A percentile compares a stretch with the other conserved stretches of the same genome.
Evolutionary conservation across 2,888 invertebrate genomes (phyloP).

Genomic region (Meiosimyza decipiens): DNA sequence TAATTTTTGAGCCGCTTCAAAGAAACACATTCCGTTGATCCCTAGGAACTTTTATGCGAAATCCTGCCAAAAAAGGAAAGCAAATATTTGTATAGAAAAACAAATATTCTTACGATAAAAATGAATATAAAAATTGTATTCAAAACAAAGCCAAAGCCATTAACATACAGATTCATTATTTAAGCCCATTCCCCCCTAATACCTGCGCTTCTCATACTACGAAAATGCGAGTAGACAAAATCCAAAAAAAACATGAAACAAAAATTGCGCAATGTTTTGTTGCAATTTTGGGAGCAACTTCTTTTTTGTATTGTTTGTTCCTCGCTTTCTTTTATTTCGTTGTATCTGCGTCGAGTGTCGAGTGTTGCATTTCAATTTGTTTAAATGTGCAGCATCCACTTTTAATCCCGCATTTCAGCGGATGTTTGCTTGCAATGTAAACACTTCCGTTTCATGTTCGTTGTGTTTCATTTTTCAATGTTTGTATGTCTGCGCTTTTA

Average conservation of each 20-base stretch:
- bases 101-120: background rate
- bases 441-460: constrained; percentile 34
- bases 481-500: background rate
- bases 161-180: background rate
- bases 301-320: constrained; percentile 4
- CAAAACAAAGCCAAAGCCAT: background rate
- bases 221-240: background rate
- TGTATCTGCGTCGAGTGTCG: constrained; percentile 13
- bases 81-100: too few species aligned
- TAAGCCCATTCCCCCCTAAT: background rate
- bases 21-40: too few species aligned
- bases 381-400: constrained; percentile 40
- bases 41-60: too few species aligned
- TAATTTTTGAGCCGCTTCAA: too few species aligned
- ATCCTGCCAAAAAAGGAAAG: too few species aligned
- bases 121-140: background rate
- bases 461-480: background rate
- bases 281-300: constrained; percentile 8
- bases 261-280: constrained; percentile 25
- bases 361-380: constrained; percentile 42
- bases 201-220: background rate
- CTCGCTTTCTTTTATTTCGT: background rate
- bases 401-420: constrained; percentile 41
- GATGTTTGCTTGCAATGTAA: constrained; percentile 40
- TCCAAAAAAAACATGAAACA: background rate